Evolutionary conservation across 2,888 invertebrate genomes (phyloP).

Genomic region (Hirudinaria manillensis): DNA sequence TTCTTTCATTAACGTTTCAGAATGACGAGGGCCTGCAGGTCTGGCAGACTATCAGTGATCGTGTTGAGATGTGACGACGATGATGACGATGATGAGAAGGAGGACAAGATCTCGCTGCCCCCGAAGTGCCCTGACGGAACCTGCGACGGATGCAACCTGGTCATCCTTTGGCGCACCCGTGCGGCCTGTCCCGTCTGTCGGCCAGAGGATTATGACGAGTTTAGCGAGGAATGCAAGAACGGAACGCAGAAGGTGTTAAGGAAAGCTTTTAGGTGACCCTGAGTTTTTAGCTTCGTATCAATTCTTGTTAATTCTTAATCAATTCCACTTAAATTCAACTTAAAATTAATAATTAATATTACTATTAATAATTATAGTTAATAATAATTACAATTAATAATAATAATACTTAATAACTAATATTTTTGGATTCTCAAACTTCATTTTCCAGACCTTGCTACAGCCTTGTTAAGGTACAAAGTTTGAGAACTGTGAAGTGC

Average conservation of each 20-base stretch:
- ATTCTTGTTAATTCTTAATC: not conserved
- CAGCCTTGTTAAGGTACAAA: not conserved
- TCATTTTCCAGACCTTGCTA: not conserved
- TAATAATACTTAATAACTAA: too few species aligned
- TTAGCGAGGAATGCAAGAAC: conserved; percentile 59
- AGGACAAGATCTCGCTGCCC: conserved; percentile 48
- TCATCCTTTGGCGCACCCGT: conserved; percentile 57
- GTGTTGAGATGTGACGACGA: conserved; percentile 60
- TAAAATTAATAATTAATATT: not conserved
- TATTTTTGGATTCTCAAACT: too few species aligned
- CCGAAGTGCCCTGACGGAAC: conserved; percentile 60
- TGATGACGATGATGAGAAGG: conserved; percentile 43
- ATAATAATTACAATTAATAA: too few species aligned
- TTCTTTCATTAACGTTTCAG: not conserved
- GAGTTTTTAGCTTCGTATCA: not conserved
- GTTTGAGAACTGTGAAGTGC: conserved; percentile 17
- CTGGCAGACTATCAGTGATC: conserved; percentile 59
- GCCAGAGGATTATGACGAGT: conserved; percentile 48
- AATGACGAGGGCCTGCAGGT: conserved; percentile 57
- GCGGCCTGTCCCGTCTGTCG: conserved; percentile 60
- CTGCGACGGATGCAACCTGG: conserved; percentile 62
- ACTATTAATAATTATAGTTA: not conserved
- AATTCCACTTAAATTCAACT: not conserved
- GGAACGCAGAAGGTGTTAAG: conserved; percentile 59
- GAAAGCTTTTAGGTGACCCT: conserved; percentile 38